Evolutionary conservation across 2,113 vertebrate genomes (phyloP).

Genomic region (Hemicordylus capensis): DNA sequence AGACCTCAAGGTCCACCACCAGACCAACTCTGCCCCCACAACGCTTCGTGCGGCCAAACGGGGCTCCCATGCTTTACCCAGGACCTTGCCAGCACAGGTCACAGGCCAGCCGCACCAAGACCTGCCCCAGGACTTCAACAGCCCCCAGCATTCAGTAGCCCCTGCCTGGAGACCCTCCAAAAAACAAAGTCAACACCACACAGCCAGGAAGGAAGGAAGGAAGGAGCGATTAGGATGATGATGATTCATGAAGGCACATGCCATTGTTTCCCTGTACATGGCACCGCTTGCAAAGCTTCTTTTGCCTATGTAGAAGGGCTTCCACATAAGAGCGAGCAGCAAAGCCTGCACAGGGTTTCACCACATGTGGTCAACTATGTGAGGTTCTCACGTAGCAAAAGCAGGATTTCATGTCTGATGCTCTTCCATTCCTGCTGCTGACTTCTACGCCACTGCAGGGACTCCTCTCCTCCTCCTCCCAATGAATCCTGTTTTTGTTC

Average conservation of each 20-base stretch:
- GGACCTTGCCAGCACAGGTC: background rate
- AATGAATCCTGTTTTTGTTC: background rate
- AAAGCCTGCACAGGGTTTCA: background rate
- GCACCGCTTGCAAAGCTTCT: background rate
- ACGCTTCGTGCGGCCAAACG: accelerated
- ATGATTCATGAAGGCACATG: background rate
- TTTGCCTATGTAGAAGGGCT: background rate
- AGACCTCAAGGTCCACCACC: background rate
- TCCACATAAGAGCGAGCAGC: background rate
- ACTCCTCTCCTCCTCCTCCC: background rate
- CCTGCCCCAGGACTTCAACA: background rate
- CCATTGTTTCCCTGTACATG: background rate
- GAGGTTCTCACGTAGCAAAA: background rate
- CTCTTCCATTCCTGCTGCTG: background rate
- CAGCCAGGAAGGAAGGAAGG: background rate
- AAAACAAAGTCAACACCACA: background rate
- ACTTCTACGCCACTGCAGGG: background rate
- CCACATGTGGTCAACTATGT: background rate
- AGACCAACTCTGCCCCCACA: background rate
- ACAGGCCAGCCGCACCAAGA: background rate
- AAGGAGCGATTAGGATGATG: no score
- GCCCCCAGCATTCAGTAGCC: background rate
- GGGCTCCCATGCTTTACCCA: background rate
- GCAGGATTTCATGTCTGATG: background rate
- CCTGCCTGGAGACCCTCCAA: background rate